A percentile compares a stretch with the other conserved stretches of the same genome.
Conservation (phyloP, 2,797 vertebrate genomes). For the Linurgus olivaceus region DNA sequence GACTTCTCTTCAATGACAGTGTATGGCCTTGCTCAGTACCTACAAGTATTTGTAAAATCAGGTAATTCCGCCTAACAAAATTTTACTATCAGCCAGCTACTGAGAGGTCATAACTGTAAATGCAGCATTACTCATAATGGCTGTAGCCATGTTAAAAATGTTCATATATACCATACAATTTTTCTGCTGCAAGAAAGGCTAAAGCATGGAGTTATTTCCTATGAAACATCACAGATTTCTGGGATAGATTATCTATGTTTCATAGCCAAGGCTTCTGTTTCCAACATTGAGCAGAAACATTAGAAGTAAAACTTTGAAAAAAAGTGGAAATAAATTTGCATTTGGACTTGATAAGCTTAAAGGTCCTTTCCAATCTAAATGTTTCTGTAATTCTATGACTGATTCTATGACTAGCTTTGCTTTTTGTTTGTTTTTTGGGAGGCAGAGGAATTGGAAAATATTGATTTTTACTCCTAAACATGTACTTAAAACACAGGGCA, state of each 20-base stretch:
- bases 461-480: neutral
- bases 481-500: neutral
- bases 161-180: neutral
- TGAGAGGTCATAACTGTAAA: neutral
- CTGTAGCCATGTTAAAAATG: neutral
- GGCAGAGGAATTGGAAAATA: neutral
- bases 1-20: neutral
- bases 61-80: neutral
- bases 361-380: neutral
- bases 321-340: neutral
- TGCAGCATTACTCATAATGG: neutral
- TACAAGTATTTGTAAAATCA: neutral
- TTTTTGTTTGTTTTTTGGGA: neutral
- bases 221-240: neutral
- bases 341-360: neutral
- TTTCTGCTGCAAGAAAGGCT: neutral
- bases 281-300: neutral
- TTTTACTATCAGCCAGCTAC: neutral
- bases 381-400: neutral
- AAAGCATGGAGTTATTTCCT: neutral
- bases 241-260: neutral
- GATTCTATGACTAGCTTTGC: neutral
- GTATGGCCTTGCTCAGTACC: neutral
- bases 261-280: neutral
- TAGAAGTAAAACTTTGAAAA: neutral